Percentiles rank a stretch among this genome's conserved stretches.
phyloP scores from a whole-genome alignment of 2,888 invertebrate species.

The Meta bourneti region DNA sequence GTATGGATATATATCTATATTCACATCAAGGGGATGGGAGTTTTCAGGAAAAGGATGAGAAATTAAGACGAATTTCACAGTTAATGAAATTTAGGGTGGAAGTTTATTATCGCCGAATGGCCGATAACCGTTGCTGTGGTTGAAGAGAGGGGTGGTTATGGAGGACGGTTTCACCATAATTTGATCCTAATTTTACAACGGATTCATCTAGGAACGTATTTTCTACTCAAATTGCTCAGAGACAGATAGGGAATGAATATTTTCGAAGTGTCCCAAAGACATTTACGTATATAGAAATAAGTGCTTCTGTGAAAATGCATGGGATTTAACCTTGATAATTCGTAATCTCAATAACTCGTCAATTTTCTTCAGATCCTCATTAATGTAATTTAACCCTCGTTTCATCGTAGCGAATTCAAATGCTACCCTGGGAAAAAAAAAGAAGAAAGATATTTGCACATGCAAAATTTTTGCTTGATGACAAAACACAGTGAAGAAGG shows the following conservation, averaged over 20 bases:
- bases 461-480: too few relatives aligned
- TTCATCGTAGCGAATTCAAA: too few relatives aligned
- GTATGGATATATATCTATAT: slow-evolving; percentile 34
- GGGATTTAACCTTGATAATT: too few relatives aligned
- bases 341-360: too few relatives aligned
- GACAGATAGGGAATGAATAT: not conserved
- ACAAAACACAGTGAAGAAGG: too few relatives aligned
- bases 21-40: not conserved
- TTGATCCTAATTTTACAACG: slow-evolving; percentile 15
- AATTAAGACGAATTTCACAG: slow-evolving; percentile 41
- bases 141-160: not conserved
- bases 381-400: too few relatives aligned
- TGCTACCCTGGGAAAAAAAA: too few relatives aligned
- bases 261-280: too few relatives aligned
- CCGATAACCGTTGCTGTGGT: slow-evolving; percentile 1
- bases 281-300: too few relatives aligned
- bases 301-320: too few relatives aligned
- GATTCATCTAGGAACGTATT: not conserved
- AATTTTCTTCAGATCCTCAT: too few relatives aligned
- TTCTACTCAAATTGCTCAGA: not conserved
- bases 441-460: too few relatives aligned
- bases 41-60: slow-evolving; percentile 15
- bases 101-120: slow-evolving; percentile 28
- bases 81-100: slow-evolving; percentile 43
- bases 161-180: not conserved